These are phyloP conservation scores for Epinotia nisella DNA, from an alignment of 2,888 invertebrate genomes.

Conservation along the genomic window DNA sequence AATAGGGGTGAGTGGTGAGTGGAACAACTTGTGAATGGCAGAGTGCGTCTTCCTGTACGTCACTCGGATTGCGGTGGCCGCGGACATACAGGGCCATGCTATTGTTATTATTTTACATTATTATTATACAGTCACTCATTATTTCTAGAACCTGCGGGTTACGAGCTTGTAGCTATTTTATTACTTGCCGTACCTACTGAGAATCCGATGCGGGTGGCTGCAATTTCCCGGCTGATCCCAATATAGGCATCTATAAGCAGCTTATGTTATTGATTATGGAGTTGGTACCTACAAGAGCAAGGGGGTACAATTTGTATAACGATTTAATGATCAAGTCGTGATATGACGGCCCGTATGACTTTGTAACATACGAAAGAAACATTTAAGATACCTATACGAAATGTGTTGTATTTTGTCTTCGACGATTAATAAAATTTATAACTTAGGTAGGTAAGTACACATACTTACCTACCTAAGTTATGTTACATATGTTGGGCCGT, in stretches of 20 bases:
- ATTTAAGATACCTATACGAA: too few relatives aligned
- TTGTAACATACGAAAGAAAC: too few relatives aligned
- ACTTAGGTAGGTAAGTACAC: too few relatives aligned
- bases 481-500: too few relatives aligned
- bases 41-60: conserved; percentile 8
- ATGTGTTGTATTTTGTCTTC: too few relatives aligned
- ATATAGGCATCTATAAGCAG: background rate
- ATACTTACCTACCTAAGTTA: too few relatives aligned
- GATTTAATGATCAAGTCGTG: background rate
- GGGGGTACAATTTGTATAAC: background rate
- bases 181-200: conserved; percentile 21
- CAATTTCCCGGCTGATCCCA: conserved; percentile 1
- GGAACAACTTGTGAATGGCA: background rate
- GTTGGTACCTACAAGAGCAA: background rate
- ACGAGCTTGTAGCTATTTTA: conserved; percentile 34
- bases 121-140: conserved; percentile 19
- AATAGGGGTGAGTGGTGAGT: background rate
- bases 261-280: background rate
- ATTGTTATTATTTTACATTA: too few relatives aligned
- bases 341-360: too few relatives aligned
- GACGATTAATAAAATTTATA: too few relatives aligned
- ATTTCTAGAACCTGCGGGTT: conserved; percentile 30
- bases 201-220: conserved; percentile 22
- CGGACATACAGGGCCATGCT: conserved; percentile 10
- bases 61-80: conserved; percentile 14